Evolutionary conservation across 2,888 invertebrate species (phyloP).

Genomic region (Cephus spinipes): DNA sequence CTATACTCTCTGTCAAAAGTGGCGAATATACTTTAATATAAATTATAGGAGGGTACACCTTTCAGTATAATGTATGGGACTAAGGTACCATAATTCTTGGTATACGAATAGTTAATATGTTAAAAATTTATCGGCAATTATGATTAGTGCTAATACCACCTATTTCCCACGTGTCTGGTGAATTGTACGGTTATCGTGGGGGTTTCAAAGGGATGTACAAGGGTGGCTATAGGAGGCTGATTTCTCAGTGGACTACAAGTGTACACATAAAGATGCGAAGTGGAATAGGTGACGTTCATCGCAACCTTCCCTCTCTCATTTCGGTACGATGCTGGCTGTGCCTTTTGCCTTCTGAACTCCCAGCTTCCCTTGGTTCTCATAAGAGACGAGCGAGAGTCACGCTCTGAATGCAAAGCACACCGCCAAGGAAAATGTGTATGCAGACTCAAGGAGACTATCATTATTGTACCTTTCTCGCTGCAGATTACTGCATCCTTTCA

Average conservation of each 20-base stretch:
- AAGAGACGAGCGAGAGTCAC: not conserved
- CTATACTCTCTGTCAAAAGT: not conserved
- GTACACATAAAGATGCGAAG: slow-evolving; percentile 6
- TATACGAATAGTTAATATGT: not conserved
- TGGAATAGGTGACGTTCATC: slow-evolving; percentile 4
- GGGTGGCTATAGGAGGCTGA: slow-evolving; percentile 14
- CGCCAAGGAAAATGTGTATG: slow-evolving; percentile 3
- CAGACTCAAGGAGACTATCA: slow-evolving; percentile 3
- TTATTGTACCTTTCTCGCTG: not conserved
- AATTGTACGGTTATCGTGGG: not conserved
- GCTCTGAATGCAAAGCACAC: slow-evolving; percentile 13
- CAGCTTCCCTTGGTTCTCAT: not conserved
- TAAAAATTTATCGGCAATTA: not conserved
- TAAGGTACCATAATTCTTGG: not conserved
- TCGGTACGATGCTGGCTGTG: not conserved
- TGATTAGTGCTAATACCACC: not conserved
- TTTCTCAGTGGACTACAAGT: slow-evolving; percentile 17
- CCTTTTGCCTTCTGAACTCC: not conserved
- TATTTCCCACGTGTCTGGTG: not conserved
- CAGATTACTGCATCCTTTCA: slow-evolving; percentile 34
- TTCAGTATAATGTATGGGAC: not conserved
- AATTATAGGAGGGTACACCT: not conserved
- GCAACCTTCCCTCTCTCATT: not conserved
- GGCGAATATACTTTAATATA: not conserved
- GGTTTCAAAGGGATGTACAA: not conserved